A percentile compares a stretch with the other conserved stretches of the same genome.
These are phyloP conservation scores for Sinosuthora webbiana DNA, from an alignment of 2,113 vertebrate species.

Conservation along the genomic window DNA sequence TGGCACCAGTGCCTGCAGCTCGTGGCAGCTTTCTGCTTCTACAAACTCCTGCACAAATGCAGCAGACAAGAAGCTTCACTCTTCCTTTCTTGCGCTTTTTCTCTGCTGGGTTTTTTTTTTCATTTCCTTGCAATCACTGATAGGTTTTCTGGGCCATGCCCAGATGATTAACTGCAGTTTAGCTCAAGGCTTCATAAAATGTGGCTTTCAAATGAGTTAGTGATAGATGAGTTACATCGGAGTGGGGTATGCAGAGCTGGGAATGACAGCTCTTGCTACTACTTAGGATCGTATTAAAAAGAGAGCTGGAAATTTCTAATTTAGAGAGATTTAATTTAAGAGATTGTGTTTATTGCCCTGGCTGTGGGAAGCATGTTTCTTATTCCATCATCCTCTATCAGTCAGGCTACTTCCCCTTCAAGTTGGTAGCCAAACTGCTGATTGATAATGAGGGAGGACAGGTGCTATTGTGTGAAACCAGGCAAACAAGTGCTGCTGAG, in stretches of 20 bases:
- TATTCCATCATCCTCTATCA: not conserved
- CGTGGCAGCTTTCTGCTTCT: not conserved
- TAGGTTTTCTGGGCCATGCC: not conserved
- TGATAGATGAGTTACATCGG: not conserved
- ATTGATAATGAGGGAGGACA: not conserved
- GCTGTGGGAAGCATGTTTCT: not conserved
- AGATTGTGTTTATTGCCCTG: not conserved
- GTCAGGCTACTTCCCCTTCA: not conserved
- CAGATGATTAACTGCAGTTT: slow-evolving; percentile 8
- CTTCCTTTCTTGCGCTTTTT: not conserved
- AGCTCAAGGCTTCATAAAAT: slow-evolving; percentile 14
- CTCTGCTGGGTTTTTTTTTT: not conserved
- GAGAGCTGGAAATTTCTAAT: not conserved
- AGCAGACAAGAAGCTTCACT: not conserved
- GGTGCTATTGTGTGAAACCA: not conserved
- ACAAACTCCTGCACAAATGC: not conserved
- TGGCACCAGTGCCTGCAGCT: not conserved
- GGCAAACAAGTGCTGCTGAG: not conserved
- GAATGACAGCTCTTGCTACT: not conserved
- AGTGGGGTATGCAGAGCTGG: not conserved
- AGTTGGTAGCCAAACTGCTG: not conserved
- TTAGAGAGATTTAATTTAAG: not conserved
- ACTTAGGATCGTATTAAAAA: not conserved
- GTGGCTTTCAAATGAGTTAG: not conserved
- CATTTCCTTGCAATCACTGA: not conserved